Conservation (phyloP, 2,797 vertebrate species). For the Sciurus carolinensis region DNA sequence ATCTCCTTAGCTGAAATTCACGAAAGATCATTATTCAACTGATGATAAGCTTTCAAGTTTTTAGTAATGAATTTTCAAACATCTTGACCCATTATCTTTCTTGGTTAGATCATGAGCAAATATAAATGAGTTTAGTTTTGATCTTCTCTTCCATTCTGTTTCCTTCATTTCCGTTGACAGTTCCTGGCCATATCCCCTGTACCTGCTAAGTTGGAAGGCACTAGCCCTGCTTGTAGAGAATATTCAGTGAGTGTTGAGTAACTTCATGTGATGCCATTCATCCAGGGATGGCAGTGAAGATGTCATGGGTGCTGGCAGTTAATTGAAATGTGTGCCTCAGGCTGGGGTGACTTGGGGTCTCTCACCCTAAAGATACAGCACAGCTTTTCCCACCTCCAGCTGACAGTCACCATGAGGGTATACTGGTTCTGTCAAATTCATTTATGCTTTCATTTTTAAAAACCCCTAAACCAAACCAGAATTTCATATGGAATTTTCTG, state of each 20-base stretch:
- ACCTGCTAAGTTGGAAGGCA: not conserved
- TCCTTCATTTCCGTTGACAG: not conserved
- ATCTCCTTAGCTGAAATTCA: slow-evolving; percentile 30
- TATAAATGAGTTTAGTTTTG: not conserved
- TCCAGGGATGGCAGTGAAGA: not conserved
- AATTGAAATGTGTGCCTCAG: not conserved
- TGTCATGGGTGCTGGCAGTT: not conserved
- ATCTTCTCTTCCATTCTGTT: not conserved
- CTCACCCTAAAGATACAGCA: not conserved
- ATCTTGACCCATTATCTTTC: not conserved
- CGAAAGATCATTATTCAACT: not conserved
- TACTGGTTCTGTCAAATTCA: not conserved
- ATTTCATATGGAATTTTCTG: slow-evolving; percentile 10
- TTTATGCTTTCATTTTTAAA: slow-evolving; percentile 13
- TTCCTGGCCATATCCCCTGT: no score
- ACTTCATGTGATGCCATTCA: not conserved
- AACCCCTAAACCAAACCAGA: not conserved
- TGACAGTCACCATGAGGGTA: not conserved
- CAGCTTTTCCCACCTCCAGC: not conserved
- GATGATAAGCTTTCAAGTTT: not conserved
- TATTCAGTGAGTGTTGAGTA: not conserved
- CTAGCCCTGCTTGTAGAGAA: not conserved
- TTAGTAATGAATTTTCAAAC: not conserved
- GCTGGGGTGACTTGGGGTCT: not conserved
- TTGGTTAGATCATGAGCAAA: not conserved